phyloP scores from a whole-genome alignment of 2,113 vertebrate species.

The Indicator indicator region DNA sequence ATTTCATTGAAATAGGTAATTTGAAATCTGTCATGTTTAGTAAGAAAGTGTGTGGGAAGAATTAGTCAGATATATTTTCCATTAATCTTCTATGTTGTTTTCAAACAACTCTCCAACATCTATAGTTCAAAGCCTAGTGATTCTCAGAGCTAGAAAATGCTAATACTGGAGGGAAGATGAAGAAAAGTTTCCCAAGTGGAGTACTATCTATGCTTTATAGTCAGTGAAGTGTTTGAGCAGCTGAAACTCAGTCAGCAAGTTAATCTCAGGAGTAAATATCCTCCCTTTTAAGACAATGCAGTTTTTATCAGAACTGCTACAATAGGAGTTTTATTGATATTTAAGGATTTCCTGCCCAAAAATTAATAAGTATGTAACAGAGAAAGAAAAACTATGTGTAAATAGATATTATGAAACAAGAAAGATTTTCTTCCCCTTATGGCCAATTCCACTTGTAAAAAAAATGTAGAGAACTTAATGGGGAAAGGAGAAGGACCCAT shows the following conservation, averaged over 20 bases:
- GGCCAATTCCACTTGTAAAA: neutral
- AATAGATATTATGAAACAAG: neutral
- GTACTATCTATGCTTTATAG: neutral
- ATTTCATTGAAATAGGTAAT: neutral
- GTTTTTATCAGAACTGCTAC: neutral
- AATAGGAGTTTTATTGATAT: neutral
- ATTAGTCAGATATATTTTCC: neutral
- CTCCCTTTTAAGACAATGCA: neutral
- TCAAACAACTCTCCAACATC: neutral
- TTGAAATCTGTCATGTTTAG: neutral
- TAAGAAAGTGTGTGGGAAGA: neutral
- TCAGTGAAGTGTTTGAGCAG: neutral
- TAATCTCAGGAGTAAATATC: neutral
- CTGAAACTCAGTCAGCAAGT: neutral
- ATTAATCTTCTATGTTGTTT: neutral
- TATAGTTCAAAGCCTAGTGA: neutral
- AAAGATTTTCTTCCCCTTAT: rapidly evolving
- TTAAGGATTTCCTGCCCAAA: neutral
- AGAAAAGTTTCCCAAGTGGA: rapidly evolving
- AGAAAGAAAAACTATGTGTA: neutral
- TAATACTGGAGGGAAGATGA: neutral
- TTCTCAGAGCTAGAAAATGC: neutral
- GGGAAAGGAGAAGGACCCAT: neutral
- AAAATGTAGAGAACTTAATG: rapidly evolving
- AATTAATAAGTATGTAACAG: neutral